Conservation (phyloP, 2,888 invertebrate species). For the Campoplex capitator region DNA sequence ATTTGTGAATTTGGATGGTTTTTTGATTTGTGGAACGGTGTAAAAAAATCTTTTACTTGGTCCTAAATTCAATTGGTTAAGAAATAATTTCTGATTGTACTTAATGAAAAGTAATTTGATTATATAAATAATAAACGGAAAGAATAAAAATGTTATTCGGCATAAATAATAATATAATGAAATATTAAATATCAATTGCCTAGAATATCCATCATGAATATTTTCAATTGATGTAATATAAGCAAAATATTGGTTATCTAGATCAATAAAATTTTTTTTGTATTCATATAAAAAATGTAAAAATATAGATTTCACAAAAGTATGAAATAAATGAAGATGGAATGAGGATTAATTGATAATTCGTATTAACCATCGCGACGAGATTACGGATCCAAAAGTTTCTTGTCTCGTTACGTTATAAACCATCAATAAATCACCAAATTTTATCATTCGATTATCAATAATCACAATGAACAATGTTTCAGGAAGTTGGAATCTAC, state of each 20-base stretch:
- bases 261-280: background rate
- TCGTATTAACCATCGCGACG: background rate
- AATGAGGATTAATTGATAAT: background rate
- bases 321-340: background rate
- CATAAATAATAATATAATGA: background rate
- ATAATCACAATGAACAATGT: background rate
- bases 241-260: background rate
- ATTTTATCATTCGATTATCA: background rate
- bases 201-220: no score
- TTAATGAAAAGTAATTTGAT: background rate
- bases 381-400: background rate
- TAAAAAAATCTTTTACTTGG: background rate
- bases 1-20: no score
- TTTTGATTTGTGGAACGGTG: no score
- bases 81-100: background rate
- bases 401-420: background rate
- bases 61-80: background rate
- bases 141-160: background rate
- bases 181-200: background rate
- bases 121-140: background rate
- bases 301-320: background rate
- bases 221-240: background rate
- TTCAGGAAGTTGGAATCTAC: slow-evolving; percentile 4
- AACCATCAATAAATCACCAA: no score
- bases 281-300: background rate